Conservation (phyloP, 2,888 invertebrate species). For the Drosophila sordidapex region DNA sequence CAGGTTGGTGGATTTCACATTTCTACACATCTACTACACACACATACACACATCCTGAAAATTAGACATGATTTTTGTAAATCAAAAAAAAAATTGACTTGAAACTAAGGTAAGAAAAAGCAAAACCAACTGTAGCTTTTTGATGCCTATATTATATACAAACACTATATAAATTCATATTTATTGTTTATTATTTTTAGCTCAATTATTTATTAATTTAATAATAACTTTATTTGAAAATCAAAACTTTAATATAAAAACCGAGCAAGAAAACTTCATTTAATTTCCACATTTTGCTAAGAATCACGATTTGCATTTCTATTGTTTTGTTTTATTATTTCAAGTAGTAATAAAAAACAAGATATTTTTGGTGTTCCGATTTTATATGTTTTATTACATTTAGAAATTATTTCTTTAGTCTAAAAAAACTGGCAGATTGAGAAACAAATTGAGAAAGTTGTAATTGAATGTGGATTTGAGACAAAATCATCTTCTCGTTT, state of each 20-base stretch:
- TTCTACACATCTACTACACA: not conserved
- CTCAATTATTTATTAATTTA: too few species aligned
- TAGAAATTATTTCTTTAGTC: conserved; percentile 62
- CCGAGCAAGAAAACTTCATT: not conserved
- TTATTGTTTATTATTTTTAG: too few species aligned
- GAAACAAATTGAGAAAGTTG: conserved; percentile 87
- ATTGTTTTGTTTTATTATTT: not conserved
- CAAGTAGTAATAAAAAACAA: not conserved
- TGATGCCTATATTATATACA: not conserved
- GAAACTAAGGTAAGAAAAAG: not conserved
- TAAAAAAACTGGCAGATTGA: conserved; percentile 87
- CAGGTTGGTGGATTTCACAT: not conserved
- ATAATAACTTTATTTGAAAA: not conserved
- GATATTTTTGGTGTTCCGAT: not conserved
- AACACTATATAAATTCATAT: too few species aligned
- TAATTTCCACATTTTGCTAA: not conserved
- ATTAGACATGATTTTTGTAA: too few species aligned
- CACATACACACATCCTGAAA: too few species aligned
- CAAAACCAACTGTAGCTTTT: not conserved
- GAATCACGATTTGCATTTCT: not conserved
- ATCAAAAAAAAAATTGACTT: too few species aligned
- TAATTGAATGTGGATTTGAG: conserved; percentile 89
- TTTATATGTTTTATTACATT: not conserved
- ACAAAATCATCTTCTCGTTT: conserved; percentile 86
- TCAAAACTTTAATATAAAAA: not conserved